Evolutionary conservation across 2,113 vertebrate genomes (phyloP).

Genomic region (Salminus brasiliensis): DNA sequence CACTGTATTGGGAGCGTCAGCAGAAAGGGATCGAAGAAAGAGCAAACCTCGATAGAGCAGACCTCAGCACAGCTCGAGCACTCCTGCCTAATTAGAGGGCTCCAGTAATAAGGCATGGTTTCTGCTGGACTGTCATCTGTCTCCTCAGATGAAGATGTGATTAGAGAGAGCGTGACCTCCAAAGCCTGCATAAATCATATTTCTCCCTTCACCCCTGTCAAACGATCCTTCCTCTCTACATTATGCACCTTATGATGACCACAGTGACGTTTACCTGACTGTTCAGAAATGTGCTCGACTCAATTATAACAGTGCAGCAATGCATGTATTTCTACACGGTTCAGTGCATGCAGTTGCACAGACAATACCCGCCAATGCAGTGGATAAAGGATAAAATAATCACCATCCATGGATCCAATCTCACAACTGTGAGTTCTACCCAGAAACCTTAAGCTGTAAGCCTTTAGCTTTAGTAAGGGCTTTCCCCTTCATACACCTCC

Average conservation of each 20-base stretch:
- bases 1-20: neutral
- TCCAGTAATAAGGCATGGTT: conserved; percentile 3
- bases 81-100: conserved; percentile 22
- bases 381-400: no score
- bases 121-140: conserved; percentile 14
- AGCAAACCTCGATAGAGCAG: conserved; percentile 5
- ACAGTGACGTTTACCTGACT: conserved; percentile 7
- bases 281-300: neutral
- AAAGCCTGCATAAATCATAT: conserved; percentile 31
- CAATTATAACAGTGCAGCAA: no score
- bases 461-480: no score
- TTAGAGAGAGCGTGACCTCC: conserved; percentile 28
- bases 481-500: no score
- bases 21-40: neutral
- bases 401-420: no score
- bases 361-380: no score
- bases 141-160: conserved; percentile 17
- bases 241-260: neutral
- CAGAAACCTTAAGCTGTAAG: no score
- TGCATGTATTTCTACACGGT: no score
- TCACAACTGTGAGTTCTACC: no score
- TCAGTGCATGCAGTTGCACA: no score
- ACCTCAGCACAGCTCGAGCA: conserved; percentile 17
- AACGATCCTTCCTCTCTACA: neutral
- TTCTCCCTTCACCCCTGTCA: neutral